These are phyloP conservation scores for Hyperoplus immaculatus DNA, from an alignment of 2,797 vertebrate species.

Conservation along the genomic window DNA sequence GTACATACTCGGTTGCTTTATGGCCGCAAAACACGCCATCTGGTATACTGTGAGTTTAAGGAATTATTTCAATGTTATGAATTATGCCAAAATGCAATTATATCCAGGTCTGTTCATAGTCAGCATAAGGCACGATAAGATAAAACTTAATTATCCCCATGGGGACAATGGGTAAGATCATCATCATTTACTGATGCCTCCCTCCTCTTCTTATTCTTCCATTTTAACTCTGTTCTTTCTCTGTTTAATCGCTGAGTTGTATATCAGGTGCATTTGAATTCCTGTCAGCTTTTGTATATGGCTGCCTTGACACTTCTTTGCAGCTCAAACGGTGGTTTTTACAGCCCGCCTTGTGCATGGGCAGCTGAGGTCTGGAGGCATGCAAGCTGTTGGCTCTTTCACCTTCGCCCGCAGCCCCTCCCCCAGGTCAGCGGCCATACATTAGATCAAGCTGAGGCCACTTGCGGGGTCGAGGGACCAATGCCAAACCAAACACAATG, in stretches of 20 bases:
- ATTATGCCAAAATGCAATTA: conserved; percentile 72
- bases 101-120: conserved; percentile 70
- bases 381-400: conserved; percentile 82
- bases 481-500: conserved; percentile 76
- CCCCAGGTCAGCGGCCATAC: conserved; percentile 78
- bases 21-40: conserved; percentile 48
- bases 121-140: conserved; percentile 69
- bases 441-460: conserved; percentile 73
- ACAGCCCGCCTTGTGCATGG: conserved; percentile 57
- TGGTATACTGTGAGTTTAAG: conserved; percentile 49
- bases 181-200: conserved; percentile 54
- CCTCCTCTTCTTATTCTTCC: conserved; percentile 31
- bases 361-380: conserved; percentile 83
- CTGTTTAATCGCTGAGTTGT: conserved; percentile 22
- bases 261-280: conserved; percentile 39
- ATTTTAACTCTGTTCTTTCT: conserved; percentile 42
- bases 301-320: conserved; percentile 44
- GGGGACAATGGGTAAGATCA: conserved; percentile 61
- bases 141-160: conserved; percentile 72
- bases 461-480: conserved; percentile 62
- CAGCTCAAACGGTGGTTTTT: conserved; percentile 73
- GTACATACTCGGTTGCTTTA: conserved; percentile 25
- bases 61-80: conserved; percentile 67
- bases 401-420: conserved; percentile 70
- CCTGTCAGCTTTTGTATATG: conserved; percentile 48